phyloP scores from a whole-genome alignment of 2,113 vertebrate species.

The Carlito syrichta region DNA sequence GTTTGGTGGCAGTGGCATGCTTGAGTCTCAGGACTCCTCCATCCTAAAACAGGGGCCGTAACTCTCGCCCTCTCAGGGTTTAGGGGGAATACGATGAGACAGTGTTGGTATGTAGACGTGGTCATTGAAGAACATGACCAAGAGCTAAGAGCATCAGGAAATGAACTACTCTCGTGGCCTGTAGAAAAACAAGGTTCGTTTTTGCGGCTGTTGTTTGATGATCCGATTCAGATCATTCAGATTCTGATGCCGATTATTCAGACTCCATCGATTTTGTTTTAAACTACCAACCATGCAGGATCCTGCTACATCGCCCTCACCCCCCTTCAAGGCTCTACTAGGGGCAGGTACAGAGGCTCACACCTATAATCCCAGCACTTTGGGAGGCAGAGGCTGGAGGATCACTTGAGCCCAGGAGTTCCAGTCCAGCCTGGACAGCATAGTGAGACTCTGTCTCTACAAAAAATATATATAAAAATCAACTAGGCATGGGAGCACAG shows the following conservation, averaged over 20 bases:
- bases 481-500: too few relatives aligned
- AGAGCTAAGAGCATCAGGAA: neutral
- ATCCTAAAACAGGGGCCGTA: neutral
- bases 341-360: neutral
- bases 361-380: too few relatives aligned
- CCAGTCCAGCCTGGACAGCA: too few relatives aligned
- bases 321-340: neutral
- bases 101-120: fast-evolving
- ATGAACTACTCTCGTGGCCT: neutral
- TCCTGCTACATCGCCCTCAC: neutral
- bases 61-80: neutral
- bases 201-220: neutral
- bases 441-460: too few relatives aligned
- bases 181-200: neutral
- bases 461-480: too few relatives aligned
- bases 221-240: too few relatives aligned
- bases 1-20: neutral
- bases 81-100: neutral
- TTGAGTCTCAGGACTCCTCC: neutral
- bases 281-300: neutral
- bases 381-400: too few relatives aligned
- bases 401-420: too few relatives aligned
- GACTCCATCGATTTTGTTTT: neutral
- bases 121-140: neutral
- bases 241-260: too few relatives aligned